phyloP scores from a whole-genome alignment of 2,888 invertebrate species.

The Allophyes oxyacanthae region DNA sequence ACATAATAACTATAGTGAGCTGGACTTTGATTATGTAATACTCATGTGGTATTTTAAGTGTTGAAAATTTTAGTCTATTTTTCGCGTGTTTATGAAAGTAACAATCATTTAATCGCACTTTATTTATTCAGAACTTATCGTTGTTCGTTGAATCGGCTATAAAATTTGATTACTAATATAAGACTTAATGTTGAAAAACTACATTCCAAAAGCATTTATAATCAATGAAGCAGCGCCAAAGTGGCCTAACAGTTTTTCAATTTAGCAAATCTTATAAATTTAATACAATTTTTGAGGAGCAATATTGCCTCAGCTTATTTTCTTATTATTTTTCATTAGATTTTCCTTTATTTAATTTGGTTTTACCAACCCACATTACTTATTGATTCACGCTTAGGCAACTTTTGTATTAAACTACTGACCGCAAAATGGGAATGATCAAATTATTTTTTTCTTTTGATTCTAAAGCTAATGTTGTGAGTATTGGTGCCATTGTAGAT shows the following conservation, averaged over 20 bases:
- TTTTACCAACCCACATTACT: background rate
- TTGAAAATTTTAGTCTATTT: constrained; percentile 21
- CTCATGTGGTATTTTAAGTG: constrained; percentile 36
- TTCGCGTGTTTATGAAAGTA: constrained; percentile 16
- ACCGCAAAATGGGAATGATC: constrained; percentile 1
- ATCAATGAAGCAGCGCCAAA: constrained; percentile 25
- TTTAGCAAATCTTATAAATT: background rate
- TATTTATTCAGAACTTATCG: constrained; percentile 6
- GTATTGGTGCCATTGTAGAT: constrained; percentile 67
- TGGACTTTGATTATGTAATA: constrained; percentile 51
- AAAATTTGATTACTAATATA: constrained; percentile 17
- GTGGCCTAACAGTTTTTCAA: constrained; percentile 6
- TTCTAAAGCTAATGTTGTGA: constrained; percentile 45
- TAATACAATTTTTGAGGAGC: too few species aligned
- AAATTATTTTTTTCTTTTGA: constrained; percentile 30
- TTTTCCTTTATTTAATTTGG: background rate
- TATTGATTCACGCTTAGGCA: constrained; percentile 8
- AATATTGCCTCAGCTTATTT: background rate
- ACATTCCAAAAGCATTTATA: constrained; percentile 77
- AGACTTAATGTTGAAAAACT: constrained; percentile 66
- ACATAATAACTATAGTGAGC: constrained; percentile 36
- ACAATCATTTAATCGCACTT: constrained; percentile 1
- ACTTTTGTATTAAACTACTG: constrained; percentile 14
- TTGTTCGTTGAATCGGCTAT: background rate
- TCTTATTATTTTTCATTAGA: background rate